Evolutionary conservation across 2,888 invertebrate species (phyloP).

Genomic region (Zeuzera pyrina): DNA sequence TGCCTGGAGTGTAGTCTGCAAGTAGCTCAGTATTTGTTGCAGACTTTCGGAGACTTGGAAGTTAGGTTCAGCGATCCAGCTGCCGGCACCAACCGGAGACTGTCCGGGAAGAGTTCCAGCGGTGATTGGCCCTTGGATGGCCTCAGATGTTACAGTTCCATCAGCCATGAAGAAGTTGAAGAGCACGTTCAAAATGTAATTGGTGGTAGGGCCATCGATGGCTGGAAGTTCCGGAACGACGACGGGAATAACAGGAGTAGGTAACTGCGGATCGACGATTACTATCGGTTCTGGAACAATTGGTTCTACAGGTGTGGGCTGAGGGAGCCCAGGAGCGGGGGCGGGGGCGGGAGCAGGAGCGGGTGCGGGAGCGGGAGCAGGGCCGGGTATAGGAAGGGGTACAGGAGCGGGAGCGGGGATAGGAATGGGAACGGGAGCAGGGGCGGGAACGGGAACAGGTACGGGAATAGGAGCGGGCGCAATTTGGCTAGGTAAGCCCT

Average conservation of each 20-base stretch:
- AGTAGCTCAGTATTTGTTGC: no score
- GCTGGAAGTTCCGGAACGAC: no score
- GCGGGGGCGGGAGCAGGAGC: not conserved
- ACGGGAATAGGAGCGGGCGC: not conserved
- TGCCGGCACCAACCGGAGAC: no score
- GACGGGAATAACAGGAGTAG: not conserved
- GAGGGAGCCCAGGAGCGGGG: not conserved
- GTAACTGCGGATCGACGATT: not conserved
- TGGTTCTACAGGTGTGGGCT: not conserved
- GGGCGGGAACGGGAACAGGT: not conserved
- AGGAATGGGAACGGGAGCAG: not conserved
- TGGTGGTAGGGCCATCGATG: no score
- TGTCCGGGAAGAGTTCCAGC: no score
- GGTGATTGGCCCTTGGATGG: no score
- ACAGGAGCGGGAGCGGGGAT: not conserved
- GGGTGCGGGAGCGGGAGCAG: not conserved
- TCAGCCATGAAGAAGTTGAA: no score
- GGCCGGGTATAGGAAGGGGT: not conserved
- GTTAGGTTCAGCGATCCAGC: no score
- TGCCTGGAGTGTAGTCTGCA: no score
- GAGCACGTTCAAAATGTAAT: no score
- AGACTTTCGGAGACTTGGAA: no score
- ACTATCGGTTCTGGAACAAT: not conserved
- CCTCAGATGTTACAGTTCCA: no score
- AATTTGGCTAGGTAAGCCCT: slow-evolving; percentile 2